A percentile compares a stretch with the other conserved stretches of the same genome.
Evolutionary conservation across 2,888 invertebrate genomes (phyloP).

Genomic region (Chrysotoxum bicinctum): DNA sequence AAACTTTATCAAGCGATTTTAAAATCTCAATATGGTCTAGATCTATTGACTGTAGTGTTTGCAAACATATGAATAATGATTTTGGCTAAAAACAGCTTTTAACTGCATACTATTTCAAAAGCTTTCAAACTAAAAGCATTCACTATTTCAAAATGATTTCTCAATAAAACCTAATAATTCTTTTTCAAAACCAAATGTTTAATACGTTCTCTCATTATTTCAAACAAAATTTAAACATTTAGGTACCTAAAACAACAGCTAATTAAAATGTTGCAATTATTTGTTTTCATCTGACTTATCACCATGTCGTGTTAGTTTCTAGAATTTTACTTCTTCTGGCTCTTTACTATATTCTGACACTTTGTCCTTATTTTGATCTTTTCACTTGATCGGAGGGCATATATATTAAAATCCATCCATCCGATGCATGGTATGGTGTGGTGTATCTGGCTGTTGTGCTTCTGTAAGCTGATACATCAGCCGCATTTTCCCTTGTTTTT

Average conservation of each 20-base stretch:
- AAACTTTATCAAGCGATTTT: too few species aligned
- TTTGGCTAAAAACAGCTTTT: too few species aligned
- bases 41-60: too few species aligned
- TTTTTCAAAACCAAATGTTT: too few species aligned
- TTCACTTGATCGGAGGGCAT: constrained; percentile 37
- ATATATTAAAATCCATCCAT: constrained; percentile 24
- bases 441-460: constrained; percentile 32
- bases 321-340: neutral
- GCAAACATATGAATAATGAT: too few species aligned
- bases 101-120: too few species aligned
- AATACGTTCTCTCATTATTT: too few species aligned
- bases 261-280: neutral
- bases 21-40: too few species aligned
- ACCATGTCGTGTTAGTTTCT: neutral
- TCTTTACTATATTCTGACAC: neutral
- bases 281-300: constrained; percentile 5
- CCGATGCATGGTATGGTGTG: constrained; percentile 13
- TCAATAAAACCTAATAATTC: too few species aligned
- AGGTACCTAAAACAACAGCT: neutral
- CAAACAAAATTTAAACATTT: neutral
- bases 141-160: too few species aligned
- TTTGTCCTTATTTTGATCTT: constrained; percentile 61
- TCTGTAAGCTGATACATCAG: constrained; percentile 61
- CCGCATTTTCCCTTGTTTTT: constrained; percentile 24
- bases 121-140: too few species aligned